Evolutionary conservation across 2,797 vertebrate species (phyloP).

Genomic region (Ptychobarbus kaznakovi): DNA sequence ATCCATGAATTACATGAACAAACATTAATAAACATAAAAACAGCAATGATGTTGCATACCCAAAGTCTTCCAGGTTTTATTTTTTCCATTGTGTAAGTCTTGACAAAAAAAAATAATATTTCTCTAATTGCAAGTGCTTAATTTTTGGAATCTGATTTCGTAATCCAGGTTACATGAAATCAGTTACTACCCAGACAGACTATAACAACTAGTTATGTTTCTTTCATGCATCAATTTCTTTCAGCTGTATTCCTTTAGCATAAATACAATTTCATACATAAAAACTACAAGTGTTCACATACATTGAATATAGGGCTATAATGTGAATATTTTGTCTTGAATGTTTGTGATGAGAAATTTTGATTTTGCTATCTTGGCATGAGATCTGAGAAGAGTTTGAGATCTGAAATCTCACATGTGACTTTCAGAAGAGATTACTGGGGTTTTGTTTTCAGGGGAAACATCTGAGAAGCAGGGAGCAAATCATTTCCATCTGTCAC

Average conservation of each 20-base stretch:
- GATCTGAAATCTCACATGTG: background rate
- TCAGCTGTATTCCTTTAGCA: background rate
- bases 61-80: too few relatives aligned
- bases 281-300: background rate
- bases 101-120: too few relatives aligned
- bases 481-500: background rate
- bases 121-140: too few relatives aligned
- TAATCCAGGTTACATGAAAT: too few relatives aligned
- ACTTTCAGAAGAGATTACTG: background rate
- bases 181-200: too few relatives aligned
- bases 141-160: too few relatives aligned
- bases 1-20: too few relatives aligned
- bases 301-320: background rate
- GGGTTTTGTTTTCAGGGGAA: background rate
- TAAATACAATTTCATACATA: background rate
- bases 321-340: background rate
- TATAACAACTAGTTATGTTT: too few relatives aligned
- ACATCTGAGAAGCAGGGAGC: background rate
- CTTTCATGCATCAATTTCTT: too few relatives aligned
- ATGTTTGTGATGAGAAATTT: background rate
- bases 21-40: too few relatives aligned
- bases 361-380: background rate
- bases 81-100: too few relatives aligned
- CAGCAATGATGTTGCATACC: too few relatives aligned
- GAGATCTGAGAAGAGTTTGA: background rate